Evolutionary conservation across 2,888 invertebrate genomes (phyloP).

Genomic region (Trissonchulus latispiculum): DNA sequence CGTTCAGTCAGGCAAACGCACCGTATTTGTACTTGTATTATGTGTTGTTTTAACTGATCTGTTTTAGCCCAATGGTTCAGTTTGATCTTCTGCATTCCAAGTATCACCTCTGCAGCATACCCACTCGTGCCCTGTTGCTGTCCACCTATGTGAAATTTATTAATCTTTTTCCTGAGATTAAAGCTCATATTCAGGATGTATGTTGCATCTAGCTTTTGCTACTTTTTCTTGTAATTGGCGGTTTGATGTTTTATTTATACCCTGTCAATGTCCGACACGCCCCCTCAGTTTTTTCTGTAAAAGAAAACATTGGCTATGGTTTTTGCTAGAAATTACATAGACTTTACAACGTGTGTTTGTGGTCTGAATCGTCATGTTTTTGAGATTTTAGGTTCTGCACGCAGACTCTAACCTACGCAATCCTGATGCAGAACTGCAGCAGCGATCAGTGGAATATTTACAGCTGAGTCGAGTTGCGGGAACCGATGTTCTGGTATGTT

Average conservation of each 20-base stretch:
- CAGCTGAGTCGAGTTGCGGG: constrained; percentile 90
- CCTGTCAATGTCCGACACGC: too few species aligned
- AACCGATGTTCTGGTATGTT: constrained; percentile 66
- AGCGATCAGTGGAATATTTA: constrained; percentile 92
- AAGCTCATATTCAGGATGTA: constrained; percentile 85
- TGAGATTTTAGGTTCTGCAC: constrained; percentile 44
- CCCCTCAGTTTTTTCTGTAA: too few species aligned
- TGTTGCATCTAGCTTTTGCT: constrained; percentile 55
- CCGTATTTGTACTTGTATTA: too few species aligned
- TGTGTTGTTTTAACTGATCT: too few species aligned
- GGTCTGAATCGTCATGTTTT: too few species aligned
- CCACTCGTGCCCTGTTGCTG: constrained; percentile 85
- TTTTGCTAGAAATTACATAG: too few species aligned
- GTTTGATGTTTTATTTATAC: too few species aligned
- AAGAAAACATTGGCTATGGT: too few species aligned
- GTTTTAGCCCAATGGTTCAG: constrained; percentile 79
- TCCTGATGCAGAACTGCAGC: constrained; percentile 95
- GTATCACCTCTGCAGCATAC: constrained; percentile 92
- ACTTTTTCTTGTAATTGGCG: too few species aligned
- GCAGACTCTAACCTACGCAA: constrained; percentile 84
- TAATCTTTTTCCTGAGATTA: constrained; percentile 97
- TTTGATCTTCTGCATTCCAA: constrained; percentile 97
- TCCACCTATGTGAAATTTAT: constrained; percentile 99
- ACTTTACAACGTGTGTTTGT: too few species aligned
- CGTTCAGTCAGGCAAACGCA: too few species aligned